Conservation (phyloP, 2,797 vertebrate genomes). For the Threskiornis aethiopicus region DNA sequence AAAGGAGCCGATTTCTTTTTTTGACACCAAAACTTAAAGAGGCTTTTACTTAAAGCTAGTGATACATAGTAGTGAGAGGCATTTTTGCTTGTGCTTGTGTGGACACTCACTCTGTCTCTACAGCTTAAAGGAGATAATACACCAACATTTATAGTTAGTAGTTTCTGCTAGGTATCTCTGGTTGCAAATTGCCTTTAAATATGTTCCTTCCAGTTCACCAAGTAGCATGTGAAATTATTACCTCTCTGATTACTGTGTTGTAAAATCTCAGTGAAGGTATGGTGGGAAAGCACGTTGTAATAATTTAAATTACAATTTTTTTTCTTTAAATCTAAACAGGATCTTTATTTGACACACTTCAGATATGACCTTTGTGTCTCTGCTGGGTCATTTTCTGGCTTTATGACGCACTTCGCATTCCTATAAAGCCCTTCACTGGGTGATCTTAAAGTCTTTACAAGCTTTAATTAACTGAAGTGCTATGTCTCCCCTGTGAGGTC, state of each 20-base stretch:
- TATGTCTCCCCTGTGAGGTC: neutral
- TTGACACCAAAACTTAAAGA: neutral
- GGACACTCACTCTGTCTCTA: neutral
- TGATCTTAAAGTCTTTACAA: neutral
- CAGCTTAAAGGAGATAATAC: neutral
- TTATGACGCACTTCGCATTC: neutral
- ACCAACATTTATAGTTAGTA: neutral
- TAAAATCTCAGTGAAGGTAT: neutral
- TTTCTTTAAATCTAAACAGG: neutral
- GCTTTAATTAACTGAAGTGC: neutral
- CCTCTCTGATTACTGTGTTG: neutral
- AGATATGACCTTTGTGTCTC: neutral
- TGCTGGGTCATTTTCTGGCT: neutral
- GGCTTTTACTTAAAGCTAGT: neutral
- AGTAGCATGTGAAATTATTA: neutral
- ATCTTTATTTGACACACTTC: neutral
- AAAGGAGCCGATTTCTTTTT: neutral
- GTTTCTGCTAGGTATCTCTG: neutral
- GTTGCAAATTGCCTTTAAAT: neutral
- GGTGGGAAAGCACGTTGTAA: neutral
- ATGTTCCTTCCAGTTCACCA: neutral
- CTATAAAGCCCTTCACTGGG: neutral
- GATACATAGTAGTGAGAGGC: neutral
- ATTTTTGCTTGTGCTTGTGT: neutral
- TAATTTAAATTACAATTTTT: neutral